These are phyloP conservation scores for Progne subis DNA, from an alignment of 2,113 vertebrate species.

Conservation along the genomic window DNA sequence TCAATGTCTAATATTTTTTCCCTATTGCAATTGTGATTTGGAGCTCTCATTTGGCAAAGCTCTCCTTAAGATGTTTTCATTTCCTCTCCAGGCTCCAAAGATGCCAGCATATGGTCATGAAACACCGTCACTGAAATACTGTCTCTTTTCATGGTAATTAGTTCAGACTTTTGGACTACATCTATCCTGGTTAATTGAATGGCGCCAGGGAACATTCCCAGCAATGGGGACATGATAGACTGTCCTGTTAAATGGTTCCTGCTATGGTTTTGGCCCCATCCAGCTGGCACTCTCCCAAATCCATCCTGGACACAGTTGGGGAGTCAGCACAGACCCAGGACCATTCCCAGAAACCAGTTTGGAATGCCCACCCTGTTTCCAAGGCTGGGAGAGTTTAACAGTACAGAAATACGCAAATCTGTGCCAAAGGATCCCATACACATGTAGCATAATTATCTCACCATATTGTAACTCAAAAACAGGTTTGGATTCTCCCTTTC, in stretches of 20 bases:
- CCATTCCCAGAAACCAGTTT: not conserved
- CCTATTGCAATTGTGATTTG: not conserved
- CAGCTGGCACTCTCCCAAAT: not conserved
- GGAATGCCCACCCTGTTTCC: not conserved
- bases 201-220: not conserved
- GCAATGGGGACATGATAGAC: not conserved
- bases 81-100: not conserved
- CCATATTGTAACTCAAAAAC: not conserved
- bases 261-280: not conserved
- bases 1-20: not conserved
- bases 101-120: not conserved
- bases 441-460: not conserved
- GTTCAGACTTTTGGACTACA: slow-evolving; percentile 13
- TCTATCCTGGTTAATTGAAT: slow-evolving; percentile 28
- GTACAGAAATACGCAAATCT: not conserved
- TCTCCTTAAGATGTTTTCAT: not conserved
- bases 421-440: not conserved
- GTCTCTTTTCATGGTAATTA: slow-evolving; percentile 30
- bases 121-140: not conserved
- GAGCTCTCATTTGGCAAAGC: not conserved
- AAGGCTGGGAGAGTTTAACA: not conserved
- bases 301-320: not conserved
- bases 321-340: not conserved
- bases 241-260: slow-evolving; percentile 18
- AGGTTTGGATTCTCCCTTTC: not conserved